Conservation (phyloP, 2,113 vertebrate genomes). For the Ovis canadensis region DNA sequence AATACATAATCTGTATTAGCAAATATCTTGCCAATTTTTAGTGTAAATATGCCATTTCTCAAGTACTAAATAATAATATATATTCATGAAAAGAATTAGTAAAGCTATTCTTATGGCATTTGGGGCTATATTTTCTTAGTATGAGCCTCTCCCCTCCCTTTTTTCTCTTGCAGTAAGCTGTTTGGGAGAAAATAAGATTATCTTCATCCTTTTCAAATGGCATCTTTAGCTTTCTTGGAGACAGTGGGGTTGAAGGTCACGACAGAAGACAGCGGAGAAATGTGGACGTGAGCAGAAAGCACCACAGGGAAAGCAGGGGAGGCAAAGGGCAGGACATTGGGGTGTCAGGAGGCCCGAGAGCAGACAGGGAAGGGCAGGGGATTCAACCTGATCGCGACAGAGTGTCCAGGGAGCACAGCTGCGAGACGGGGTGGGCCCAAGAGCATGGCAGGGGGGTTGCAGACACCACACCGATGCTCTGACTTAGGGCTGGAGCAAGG, state of each 20-base stretch:
- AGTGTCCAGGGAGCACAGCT: not conserved
- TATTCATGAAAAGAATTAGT: not conserved
- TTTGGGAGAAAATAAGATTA: slow-evolving; percentile 44
- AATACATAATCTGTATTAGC: not conserved
- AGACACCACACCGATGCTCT: not conserved
- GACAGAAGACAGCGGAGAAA: slow-evolving; percentile 36
- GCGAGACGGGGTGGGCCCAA: not conserved
- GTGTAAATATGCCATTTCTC: not conserved
- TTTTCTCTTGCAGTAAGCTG: not conserved
- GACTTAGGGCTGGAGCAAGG: not conserved
- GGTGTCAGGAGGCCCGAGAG: not conserved
- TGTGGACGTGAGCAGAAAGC: slow-evolving; percentile 26
- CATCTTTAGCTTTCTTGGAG: slow-evolving; percentile 36
- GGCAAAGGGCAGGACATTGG: slow-evolving; percentile 35
- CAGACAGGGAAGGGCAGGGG: not conserved
- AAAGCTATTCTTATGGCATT: not conserved
- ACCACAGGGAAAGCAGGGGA: not conserved
- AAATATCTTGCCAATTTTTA: not conserved
- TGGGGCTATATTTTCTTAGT: not conserved
- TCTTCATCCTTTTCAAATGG: slow-evolving; percentile 14
- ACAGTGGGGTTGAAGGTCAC: slow-evolving; percentile 38
- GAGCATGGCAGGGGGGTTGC: accelerated
- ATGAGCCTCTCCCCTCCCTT: not conserved
- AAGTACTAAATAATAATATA: not conserved
- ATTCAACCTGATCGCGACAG: not conserved